Base-by-base conservation (phyloP, 1,140 invertebrate genomes). In the Phymastichus coffea region DNA sequence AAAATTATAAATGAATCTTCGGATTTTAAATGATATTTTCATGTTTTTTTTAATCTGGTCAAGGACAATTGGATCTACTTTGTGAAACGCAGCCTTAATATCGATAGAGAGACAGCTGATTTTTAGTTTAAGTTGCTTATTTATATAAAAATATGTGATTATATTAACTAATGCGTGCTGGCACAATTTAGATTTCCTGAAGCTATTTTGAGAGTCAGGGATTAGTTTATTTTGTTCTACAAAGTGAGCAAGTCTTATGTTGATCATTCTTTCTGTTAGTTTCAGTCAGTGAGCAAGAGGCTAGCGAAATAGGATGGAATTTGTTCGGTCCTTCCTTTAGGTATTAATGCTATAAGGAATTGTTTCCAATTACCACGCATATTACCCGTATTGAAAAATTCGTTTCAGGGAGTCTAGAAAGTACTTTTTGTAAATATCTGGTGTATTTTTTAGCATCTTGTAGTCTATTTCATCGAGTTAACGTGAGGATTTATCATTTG, bases 301-400 rank as follows among this genome's bases (percentile, higher is more conserved):
- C 54, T 9, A 65, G 37, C 1, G 59, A 20, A 1, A 65, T 61
- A 4, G 63, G 59, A 15, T 54, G n/a, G 20, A 61, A 61, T 15
- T 28, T 33, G 10, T 37, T n/a, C 30, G 6, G 33, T 40, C 12
- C 15, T 26, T 2, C 25, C 17, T 55, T 63, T 63, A 6, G 61
- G 61, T 9, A 64, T 44, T 7, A 64, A 38, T 3, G 53, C 41
- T 14, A 63, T 51, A 1, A 35, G n/a, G 17, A 20, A 53, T 14
- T 57, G 23, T 37, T 47, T 63, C 61, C 61, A 63, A n/a, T 23
- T 17, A 7, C 25, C 14, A 3, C 10, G 48, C 1, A 10, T 10
- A 4, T 3, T 4, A 17, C 14, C 3, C 1, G 12, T 37, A 14
- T 2, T 3, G 15, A 41, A 28, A 26, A 0, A 7, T 12, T 17